Evolutionary conservation across 2,888 invertebrate species (phyloP), one percentile per base, ranked within the genome.

Genomic region (Eucriotettix oculatus): DNA sequence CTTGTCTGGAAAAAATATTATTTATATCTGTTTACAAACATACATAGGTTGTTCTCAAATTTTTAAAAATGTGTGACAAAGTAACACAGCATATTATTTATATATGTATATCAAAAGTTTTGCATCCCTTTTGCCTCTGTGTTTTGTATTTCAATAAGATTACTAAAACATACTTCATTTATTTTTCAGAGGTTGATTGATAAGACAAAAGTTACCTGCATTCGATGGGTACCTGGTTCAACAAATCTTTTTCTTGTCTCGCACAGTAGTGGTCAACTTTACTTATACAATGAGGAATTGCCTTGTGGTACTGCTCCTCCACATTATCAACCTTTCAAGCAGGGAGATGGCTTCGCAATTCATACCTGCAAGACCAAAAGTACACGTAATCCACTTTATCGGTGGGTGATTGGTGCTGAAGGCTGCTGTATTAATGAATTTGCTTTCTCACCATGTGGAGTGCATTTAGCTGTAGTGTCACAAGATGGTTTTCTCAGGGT

Each of bases 221-320:
- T 99, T 71, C 86, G 89, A 70, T 99, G 99, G 98, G 86, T 99
- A 67, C 99, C 99, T 17, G 91, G 90, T 61, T 95, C 94, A 57
- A 85, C 89, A 68, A 93, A 93, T 71, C 80, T 94, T 68, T 99
- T 99, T 75, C 79, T 98, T 68, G 91, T 92, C 62, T 89, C 97
- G 58, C 96, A 99, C 75, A 85, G 90, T 64, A 95, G 95, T 62
- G 99, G 99, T 17, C 92, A 96, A 72, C 82, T 99, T 69, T 99
- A 99, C 78, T 84, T 98, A 59, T 99, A 98, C 77, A 96, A 96
- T 75, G 96, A 96, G 76, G 95, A 95, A 75, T 77, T 96, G 66
- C 83, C 87, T 10, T 95, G 95, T 74, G 89, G 92, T 10, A 86
- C 90, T 16, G 84, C 92, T 16, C 83, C 91, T 59, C 98, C 98